Percentiles rank a stretch among this genome's conserved stretches.
phyloP scores from a whole-genome alignment of 2,797 vertebrate genomes.

The Mycteria americana region DNA sequence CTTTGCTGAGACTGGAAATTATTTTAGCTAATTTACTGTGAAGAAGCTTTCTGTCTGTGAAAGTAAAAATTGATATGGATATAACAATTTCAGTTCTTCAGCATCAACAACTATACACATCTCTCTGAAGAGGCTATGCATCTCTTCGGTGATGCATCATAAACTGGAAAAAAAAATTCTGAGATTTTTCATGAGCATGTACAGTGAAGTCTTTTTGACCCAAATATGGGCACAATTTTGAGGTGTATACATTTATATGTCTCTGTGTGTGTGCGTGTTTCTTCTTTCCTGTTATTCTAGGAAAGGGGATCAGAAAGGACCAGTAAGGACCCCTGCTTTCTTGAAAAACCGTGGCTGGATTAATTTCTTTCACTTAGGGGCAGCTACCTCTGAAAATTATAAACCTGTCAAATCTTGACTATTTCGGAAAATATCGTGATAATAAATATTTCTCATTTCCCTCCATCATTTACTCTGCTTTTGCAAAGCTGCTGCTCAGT shows the following conservation, averaged over 20 bases:
- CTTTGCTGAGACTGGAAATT: neutral
- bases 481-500: neutral
- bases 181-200: neutral
- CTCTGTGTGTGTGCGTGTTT: rapidly evolving
- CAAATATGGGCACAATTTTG: neutral
- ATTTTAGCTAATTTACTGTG: neutral
- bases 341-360: neutral
- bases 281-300: neutral
- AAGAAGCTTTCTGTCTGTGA: neutral
- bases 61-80: neutral
- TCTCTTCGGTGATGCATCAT: neutral
- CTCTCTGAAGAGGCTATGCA: neutral
- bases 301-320: neutral
- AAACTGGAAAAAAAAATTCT: neutral
- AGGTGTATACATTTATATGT: neutral
- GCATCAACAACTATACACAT: neutral
- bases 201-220: neutral
- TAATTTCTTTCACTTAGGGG: neutral
- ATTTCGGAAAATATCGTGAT: neutral
- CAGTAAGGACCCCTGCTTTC: neutral
- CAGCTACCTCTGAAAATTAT: neutral
- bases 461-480: neutral
- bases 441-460: neutral
- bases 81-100: neutral
- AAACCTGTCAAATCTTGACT: neutral